A percentile compares a stretch with the other conserved stretches of the same genome.
These are phyloP conservation scores for Alcis repandata DNA, from an alignment of 2,888 invertebrate species.

Conservation along the genomic window DNA sequence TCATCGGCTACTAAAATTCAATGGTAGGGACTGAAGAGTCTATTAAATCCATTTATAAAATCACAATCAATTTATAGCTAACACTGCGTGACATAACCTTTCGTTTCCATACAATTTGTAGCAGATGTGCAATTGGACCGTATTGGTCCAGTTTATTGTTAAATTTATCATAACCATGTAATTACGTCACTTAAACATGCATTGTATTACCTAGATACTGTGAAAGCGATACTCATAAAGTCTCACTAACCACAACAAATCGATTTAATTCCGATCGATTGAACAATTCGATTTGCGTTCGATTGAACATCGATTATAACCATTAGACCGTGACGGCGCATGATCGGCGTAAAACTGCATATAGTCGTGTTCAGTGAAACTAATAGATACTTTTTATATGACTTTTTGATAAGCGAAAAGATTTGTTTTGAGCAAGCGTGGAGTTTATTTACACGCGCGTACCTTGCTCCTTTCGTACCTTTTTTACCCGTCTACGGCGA, in stretches of 20 bases:
- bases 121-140: no score
- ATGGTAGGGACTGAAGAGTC: no score
- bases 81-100: no score
- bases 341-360: slow-evolving; percentile 29
- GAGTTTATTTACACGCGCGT: background rate
- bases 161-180: background rate
- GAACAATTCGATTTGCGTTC: slow-evolving; percentile 44
- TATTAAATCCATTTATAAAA: no score
- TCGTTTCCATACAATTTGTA: no score
- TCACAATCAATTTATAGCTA: no score
- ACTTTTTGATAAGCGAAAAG: background rate
- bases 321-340: slow-evolving; percentile 30
- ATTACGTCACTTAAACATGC: background rate
- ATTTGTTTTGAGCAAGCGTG: no score
- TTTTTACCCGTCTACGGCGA: no score
- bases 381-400: background rate
- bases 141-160: no score
- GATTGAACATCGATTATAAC: slow-evolving; percentile 35
- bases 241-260: slow-evolving; percentile 41
- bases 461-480: no score
- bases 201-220: slow-evolving; percentile 5
- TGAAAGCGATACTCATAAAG: slow-evolving; percentile 39
- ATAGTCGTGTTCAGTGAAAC: slow-evolving; percentile 9
- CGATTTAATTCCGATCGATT: slow-evolving; percentile 43
- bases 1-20: no score